Evolutionary conservation across 2,888 invertebrate genomes (phyloP).

Genomic region (Dasypolia templi): DNA sequence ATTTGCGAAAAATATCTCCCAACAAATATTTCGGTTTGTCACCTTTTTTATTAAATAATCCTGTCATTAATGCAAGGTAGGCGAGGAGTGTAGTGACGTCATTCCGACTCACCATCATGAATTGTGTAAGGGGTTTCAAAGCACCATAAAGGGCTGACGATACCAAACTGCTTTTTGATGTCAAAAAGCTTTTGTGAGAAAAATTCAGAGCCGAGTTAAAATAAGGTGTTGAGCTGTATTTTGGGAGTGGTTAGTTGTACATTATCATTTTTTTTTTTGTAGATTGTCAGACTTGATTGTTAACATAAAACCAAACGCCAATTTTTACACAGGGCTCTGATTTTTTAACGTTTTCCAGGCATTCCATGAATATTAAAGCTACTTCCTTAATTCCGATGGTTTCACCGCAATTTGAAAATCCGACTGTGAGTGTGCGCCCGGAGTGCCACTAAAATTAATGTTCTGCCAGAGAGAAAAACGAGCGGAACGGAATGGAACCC

Average conservation of each 20-base stretch:
- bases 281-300: neutral
- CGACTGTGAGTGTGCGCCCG: conserved; percentile 77
- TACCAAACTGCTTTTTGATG: conserved; percentile 53
- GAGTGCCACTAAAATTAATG: conserved; percentile 89
- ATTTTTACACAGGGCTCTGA: conserved; percentile 18
- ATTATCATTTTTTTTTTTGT: neutral
- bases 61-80: conserved; percentile 1
- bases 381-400: conserved; percentile 80
- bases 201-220: conserved; percentile 29
- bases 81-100: conserved; percentile 18
- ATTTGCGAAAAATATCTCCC: conserved; percentile 38
- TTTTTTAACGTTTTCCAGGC: conserved; percentile 50
- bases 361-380: conserved; percentile 74
- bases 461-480: conserved; percentile 89
- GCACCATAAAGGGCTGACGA: conserved; percentile 37
- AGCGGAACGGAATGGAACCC: conserved; percentile 77
- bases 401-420: conserved; percentile 86
- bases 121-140: conserved; percentile 48
- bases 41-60: conserved; percentile 7
- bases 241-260: conserved; percentile 20
- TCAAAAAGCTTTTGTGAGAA: conserved; percentile 47
- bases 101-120: conserved; percentile 26
- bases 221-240: conserved; percentile 34
- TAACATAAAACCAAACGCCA: conserved; percentile 20
- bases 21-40: neutral